A percentile compares a stretch with the other conserved stretches of the same genome.
Conservation (phyloP, 2,113 vertebrate genomes). For the Furnarius figulus region DNA sequence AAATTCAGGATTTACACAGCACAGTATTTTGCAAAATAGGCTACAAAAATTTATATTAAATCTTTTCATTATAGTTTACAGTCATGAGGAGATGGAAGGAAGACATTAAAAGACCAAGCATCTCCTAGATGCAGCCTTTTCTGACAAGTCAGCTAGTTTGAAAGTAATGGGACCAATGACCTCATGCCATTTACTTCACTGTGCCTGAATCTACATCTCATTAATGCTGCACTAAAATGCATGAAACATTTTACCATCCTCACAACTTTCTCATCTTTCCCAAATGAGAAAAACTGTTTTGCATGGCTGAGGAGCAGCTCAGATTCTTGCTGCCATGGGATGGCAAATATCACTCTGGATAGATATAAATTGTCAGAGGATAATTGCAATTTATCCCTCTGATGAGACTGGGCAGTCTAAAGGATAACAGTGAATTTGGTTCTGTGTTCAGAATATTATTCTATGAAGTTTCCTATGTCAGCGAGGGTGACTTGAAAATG, state of each 20-base stretch:
- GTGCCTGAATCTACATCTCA: background rate
- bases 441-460: background rate
- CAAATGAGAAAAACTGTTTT: slow-evolving; percentile 23
- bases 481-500: background rate
- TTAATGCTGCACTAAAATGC: background rate
- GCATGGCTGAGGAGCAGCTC: background rate
- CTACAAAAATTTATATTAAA: background rate
- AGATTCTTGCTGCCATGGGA: background rate
- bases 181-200: background rate
- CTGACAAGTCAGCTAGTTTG: background rate
- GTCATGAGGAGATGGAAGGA: background rate
- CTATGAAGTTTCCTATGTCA: background rate
- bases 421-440: background rate
- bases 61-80: background rate
- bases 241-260: background rate
- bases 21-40: background rate
- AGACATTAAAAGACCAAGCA: background rate
- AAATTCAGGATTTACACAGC: background rate
- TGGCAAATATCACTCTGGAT: background rate
- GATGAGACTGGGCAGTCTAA: background rate
- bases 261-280: background rate
- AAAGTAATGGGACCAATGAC: background rate
- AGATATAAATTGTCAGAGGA: background rate
- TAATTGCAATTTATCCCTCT: background rate
- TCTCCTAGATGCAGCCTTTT: background rate